These are phyloP conservation scores for Drosophila sp. DNA, from an alignment of 1,140 invertebrate genomes.

Conservation along the genomic window DNA sequence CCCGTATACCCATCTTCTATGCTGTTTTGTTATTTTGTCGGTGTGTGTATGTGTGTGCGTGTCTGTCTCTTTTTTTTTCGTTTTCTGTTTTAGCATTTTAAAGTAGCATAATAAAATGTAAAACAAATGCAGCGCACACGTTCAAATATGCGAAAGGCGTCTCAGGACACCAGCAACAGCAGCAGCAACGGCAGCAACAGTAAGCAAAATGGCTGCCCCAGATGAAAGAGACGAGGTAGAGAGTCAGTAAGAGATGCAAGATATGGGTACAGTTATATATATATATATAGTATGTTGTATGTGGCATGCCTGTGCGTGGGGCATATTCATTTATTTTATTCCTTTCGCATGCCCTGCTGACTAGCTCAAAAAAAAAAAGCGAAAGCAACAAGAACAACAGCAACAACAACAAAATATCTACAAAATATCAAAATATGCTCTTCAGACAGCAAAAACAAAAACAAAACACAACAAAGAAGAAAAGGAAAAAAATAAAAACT, in stretches of 20 bases:
- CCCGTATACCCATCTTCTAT: conserved; percentile 14
- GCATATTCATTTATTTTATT: conserved; percentile 75
- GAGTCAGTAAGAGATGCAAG: conserved; percentile 6
- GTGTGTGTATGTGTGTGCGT: not conserved
- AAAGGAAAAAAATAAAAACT: not conserved
- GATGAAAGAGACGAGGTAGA: conserved; percentile 9
- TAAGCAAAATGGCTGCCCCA: conserved; percentile 51
- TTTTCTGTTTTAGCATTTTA: conserved; percentile 55
- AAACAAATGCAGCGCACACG: conserved; percentile 76
- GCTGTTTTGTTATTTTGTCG: conserved; percentile 30
- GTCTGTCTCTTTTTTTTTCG: conserved; percentile 23
- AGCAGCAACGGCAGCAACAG: conserved; percentile 32
- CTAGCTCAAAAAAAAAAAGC: conserved; percentile 52
- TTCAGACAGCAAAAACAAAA: conserved; percentile 35
- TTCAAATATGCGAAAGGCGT: conserved; percentile 69
- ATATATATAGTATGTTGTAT: conserved; percentile 16
- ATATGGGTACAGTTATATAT: not conserved
- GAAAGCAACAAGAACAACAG: conserved; percentile 15
- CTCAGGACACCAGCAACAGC: conserved; percentile 39
- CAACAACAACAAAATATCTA: conserved; percentile 49
- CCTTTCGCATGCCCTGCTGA: conserved; percentile 53
- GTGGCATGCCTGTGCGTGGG: conserved; percentile 65
- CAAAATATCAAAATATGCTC: conserved; percentile 73
- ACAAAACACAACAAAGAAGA: not conserved
- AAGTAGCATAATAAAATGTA: conserved; percentile 75